These are phyloP conservation scores for Calephelis perditalis DNA, from an alignment of 2,888 invertebrate genomes.

Conservation along the genomic window DNA sequence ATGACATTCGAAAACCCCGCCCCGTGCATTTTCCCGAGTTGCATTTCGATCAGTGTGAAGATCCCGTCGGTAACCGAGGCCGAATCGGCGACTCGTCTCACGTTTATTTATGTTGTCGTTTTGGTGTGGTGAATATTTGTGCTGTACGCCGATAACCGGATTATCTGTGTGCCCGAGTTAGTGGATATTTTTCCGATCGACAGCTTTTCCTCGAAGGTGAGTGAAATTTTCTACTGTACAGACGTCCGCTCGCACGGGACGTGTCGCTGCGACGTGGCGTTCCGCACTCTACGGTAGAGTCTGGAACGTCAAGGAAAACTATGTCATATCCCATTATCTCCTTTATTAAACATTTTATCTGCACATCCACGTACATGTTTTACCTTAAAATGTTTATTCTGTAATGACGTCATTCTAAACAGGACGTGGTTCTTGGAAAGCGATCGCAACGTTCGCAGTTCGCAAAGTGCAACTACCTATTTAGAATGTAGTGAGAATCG, in stretches of 20 bases:
- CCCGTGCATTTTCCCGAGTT: slow-evolving; percentile 70
- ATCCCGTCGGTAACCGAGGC: slow-evolving; percentile 52
- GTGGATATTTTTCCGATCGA: slow-evolving; percentile 70
- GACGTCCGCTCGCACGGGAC: slow-evolving; percentile 43
- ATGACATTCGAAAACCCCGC: slow-evolving; percentile 75
- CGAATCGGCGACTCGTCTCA: slow-evolving; percentile 56
- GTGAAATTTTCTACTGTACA: slow-evolving; percentile 49
- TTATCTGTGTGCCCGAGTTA: slow-evolving; percentile 71
- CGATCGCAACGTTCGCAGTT: slow-evolving; percentile 23
- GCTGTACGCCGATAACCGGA: slow-evolving; percentile 75
- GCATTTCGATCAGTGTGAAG: slow-evolving; percentile 66
- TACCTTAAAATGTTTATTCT: slow-evolving; percentile 12
- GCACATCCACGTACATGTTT: slow-evolving; percentile 15
- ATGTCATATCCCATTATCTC: slow-evolving; percentile 32
- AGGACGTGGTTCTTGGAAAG: slow-evolving; percentile 30
- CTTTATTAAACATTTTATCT: neutral
- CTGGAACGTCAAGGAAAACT: slow-evolving; percentile 45
- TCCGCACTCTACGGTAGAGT: slow-evolving; percentile 43
- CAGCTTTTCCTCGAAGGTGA: slow-evolving; percentile 62
- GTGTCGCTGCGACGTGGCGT: slow-evolving; percentile 68
- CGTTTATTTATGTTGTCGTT: slow-evolving; percentile 77
- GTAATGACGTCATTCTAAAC: slow-evolving; percentile 44
- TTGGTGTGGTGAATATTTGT: slow-evolving; percentile 77
- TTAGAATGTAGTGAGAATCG: slow-evolving; percentile 58
- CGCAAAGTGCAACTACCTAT: slow-evolving; percentile 28